Base-by-base conservation (phyloP, 2,113 vertebrate species). In the Tor tambroides region DNA sequence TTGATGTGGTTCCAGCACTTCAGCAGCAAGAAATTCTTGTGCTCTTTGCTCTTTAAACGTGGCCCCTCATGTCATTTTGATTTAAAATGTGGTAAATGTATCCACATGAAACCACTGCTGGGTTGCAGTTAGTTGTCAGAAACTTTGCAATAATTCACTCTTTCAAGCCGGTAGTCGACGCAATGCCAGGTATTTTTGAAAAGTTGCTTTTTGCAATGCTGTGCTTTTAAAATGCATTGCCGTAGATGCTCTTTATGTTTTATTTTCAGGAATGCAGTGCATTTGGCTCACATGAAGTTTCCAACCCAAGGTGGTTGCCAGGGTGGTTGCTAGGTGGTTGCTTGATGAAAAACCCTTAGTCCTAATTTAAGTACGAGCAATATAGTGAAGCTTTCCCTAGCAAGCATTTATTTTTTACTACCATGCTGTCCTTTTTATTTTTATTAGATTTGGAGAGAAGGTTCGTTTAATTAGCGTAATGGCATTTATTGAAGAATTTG, bases 51-150 rank as follows among this genome's bases (percentile, higher is more conserved):
- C 74, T 79, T 76, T n/a, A 69, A 84, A 46, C 41, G n/a, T 69
- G 49, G 51, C 59, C 71, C 69, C 69, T 75, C 67, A 72, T 89
- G 85, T 80, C 85, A 81, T 49, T 84, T 84, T 87, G 88, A 87
- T 87, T 87, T 85, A 89, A 76, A 87, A 80, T 32, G 65, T 81
- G 71, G 59, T 85, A 67, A 76, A 85, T 46, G 23, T 69, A 38
- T 67, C 82, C 86, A 71, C 88, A 72, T 87, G 83, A 85, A 87
- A 87, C 61, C 43, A 21, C 56, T 65, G 67, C 80, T 63, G 23
- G 17, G 43, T 81, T 82, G 30, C 61, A 21, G 46, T 28, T 69
- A 78, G 69, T 67, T 82, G 83, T 71, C 86, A 61, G 49, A 86
- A 79, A 63, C 83, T 23, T 32, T 54, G 61, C 28, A 38, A 87